Evolutionary conservation across 2,888 invertebrate genomes (phyloP).

Genomic region (Trichogramma evanescens): DNA sequence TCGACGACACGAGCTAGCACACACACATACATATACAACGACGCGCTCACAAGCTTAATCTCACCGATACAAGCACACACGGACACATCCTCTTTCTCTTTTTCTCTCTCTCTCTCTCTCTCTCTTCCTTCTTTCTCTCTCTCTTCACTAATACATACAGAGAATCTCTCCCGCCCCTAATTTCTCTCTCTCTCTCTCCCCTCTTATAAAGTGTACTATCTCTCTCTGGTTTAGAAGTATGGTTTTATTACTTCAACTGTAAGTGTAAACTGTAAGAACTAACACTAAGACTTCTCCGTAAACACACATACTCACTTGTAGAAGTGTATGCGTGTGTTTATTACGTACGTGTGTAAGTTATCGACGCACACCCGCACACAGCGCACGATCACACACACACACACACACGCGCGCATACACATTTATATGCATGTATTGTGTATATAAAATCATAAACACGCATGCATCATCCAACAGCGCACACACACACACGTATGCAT

Average conservation of each 20-base stretch:
- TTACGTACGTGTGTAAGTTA: neutral
- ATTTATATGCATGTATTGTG: too few species aligned
- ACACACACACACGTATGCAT: neutral
- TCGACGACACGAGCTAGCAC: neutral
- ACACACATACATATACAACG: neutral
- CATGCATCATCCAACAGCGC: neutral
- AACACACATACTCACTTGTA: too few species aligned
- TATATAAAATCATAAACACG: too few species aligned
- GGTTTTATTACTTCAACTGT: conserved; percentile 10
- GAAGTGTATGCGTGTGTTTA: neutral
- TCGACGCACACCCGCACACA: neutral
- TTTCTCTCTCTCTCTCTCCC: neutral
- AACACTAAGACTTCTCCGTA: too few species aligned
- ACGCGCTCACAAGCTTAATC: neutral
- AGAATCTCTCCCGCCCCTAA: neutral
- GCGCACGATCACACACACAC: neutral
- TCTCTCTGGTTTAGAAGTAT: neutral
- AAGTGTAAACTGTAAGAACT: conserved; percentile 1
- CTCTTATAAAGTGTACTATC: neutral
- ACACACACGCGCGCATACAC: neutral
- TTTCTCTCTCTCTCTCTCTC: neutral
- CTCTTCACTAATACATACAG: neutral
- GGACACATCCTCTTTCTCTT: conserved; percentile 2
- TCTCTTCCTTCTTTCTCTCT: neutral
- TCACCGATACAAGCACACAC: neutral